Conservation (phyloP, 2,113 vertebrate species). For the Neodontobutis hainanensis region DNA sequence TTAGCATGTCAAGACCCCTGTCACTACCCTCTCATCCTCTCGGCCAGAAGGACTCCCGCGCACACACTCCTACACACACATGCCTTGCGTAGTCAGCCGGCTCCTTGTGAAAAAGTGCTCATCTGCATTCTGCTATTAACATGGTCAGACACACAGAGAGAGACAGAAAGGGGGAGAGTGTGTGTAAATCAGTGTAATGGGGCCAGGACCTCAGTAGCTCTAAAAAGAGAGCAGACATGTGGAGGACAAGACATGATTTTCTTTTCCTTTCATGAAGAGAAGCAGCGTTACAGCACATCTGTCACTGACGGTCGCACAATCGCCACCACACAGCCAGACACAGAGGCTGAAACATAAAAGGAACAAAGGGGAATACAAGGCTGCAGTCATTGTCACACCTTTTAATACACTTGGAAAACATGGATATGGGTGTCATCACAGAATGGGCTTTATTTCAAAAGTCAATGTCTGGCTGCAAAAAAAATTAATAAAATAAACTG, state of each 20-base stretch:
- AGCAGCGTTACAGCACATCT: slow-evolving; percentile 92
- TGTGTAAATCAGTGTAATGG: slow-evolving; percentile 99
- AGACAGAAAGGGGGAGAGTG: slow-evolving; percentile 71
- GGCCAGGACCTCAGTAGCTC: slow-evolving; percentile 95
- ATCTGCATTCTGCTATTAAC: slow-evolving; percentile 79
- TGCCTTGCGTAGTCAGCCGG: slow-evolving; percentile 42
- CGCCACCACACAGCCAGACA: slow-evolving; percentile 76
- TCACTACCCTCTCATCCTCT: slow-evolving; percentile 93
- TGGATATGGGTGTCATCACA: not conserved
- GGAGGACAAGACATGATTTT: slow-evolving; percentile 96
- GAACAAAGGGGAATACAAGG: slow-evolving; percentile 32
- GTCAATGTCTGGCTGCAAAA: not conserved
- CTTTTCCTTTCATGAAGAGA: slow-evolving; percentile 86
- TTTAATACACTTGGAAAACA: not conserved
- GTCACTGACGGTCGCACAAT: slow-evolving; percentile 89
- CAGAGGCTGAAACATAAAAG: slow-evolving; percentile 48
- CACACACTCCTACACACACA: slow-evolving; percentile 25
- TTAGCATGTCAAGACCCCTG: slow-evolving; percentile 99
- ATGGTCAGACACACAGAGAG: slow-evolving; percentile 64
- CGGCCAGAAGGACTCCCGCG: slow-evolving; percentile 65
- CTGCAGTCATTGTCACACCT: slow-evolving; percentile 9
- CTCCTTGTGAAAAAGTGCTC: slow-evolving; percentile 76
- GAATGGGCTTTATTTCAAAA: not conserved
- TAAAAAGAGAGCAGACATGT: slow-evolving; percentile 95
- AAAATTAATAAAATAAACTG: too few species aligned